Conservation (phyloP, 2,888 invertebrate genomes). For the Tenthredo amoena region DNA sequence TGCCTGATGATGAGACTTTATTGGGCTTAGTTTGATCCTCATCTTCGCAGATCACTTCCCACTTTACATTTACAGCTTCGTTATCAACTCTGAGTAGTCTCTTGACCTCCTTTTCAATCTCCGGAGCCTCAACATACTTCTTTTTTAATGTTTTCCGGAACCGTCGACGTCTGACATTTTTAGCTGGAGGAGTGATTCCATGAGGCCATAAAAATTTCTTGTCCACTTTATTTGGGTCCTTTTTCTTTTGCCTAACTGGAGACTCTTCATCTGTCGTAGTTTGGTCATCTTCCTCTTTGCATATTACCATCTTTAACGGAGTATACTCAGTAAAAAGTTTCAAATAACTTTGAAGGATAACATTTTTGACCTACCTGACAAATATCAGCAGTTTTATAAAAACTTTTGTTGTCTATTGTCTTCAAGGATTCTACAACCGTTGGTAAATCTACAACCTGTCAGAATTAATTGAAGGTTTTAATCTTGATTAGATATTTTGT, state of each 20-base stretch:
- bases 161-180: slow-evolving; percentile 94
- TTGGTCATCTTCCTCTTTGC: slow-evolving; percentile 92
- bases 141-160: slow-evolving; percentile 97
- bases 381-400: slow-evolving; percentile 98
- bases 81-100: slow-evolving; percentile 93
- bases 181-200: slow-evolving; percentile 96
- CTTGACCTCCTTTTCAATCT: slow-evolving; percentile 99
- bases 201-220: slow-evolving; percentile 97
- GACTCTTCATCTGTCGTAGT: slow-evolving; percentile 88
- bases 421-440: slow-evolving; percentile 96
- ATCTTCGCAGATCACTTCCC: slow-evolving; percentile 94
- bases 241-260: slow-evolving; percentile 89
- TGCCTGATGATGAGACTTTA: slow-evolving; percentile 75
- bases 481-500: neutral
- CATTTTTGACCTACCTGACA: slow-evolving; percentile 84
- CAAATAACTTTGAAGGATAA: neutral
- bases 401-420: slow-evolving; percentile 97
- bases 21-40: slow-evolving; percentile 82
- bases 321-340: neutral
- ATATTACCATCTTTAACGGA: slow-evolving; percentile 85
- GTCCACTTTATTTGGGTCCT: slow-evolving; percentile 91
- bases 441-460: slow-evolving; percentile 92
- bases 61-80: slow-evolving; percentile 93
- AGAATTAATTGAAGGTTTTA: slow-evolving; percentile 47
- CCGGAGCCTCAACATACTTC: slow-evolving; percentile 97